Base-by-base conservation (phyloP, 2,113 vertebrate genomes). In the Tetrax tetrax region DNA sequence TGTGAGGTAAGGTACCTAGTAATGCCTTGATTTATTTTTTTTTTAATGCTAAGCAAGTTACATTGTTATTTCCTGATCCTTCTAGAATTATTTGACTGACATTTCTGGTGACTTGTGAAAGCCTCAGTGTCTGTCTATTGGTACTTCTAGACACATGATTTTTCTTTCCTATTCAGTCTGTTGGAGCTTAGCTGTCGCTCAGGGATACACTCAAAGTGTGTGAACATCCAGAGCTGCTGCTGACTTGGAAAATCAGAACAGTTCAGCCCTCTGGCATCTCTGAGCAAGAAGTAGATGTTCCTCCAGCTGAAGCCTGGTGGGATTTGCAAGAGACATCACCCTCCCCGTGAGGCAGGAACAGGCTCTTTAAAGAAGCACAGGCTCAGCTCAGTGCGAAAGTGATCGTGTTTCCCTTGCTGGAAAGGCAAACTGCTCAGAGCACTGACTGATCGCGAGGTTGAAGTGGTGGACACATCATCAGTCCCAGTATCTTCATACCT, bases 401-500 rank as follows among this genome's bases (percentile, higher is more conserved):
- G 45, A 9, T 22, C 0, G 2, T 63, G 37, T 13, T 13, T 27
- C 24, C 56, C 1, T 6, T 3, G 33, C 8, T 70, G 54, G 50
- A 21, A 70, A n/a, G 45, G 23, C 45, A 45, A 4, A 65, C 29
- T 48, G 59, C 21, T 89, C 41, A 4, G 14, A 17, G 28, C 3
- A 2, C 31, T 57, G 41, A 8, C 37, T 41, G 60, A 19, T 56
- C 1, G 0, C 41, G 25, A 1, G 0, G 0, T 8, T 59, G 5
- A 8, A 13, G 19, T 35, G 38, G 4, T 51, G 56, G 4, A 5
- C 28, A 13, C 0, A 0, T 3, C 11, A 4, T 47, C 23, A 12
- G 4, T 56, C 21, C 21, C n/a, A 24, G 12, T 7, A 20, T 25
- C 28, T 69, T 37, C 4, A 0, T 20, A 43, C 17, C 50, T 78